Conservation (phyloP, 1,140 invertebrate species). For the Lysiphlebus fabarum region DNA sequence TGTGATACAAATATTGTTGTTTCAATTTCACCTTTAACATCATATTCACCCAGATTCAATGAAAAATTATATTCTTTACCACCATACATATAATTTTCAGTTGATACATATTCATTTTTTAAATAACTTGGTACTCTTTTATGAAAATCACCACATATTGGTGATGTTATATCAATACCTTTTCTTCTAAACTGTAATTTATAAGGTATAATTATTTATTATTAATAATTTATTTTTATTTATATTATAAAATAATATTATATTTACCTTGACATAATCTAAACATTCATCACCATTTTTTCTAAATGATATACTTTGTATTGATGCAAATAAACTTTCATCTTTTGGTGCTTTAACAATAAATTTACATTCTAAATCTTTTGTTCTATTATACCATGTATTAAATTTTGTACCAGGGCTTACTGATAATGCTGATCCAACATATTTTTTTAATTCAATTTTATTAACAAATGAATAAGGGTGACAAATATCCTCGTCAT, state of each 20-base stretch:
- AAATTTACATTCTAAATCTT: slow-evolving; percentile 36
- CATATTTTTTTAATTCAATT: too few relatives aligned
- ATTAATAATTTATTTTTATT: too few relatives aligned
- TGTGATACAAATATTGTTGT: slow-evolving; percentile 45
- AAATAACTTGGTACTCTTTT: slow-evolving; percentile 13
- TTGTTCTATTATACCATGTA: slow-evolving; percentile 24
- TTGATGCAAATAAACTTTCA: slow-evolving; percentile 38
- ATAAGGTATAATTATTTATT: too few relatives aligned
- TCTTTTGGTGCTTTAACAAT: slow-evolving; percentile 30
- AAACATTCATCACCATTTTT: slow-evolving; percentile 34
- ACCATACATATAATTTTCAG: slow-evolving; percentile 11
- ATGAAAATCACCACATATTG: slow-evolving; percentile 38
- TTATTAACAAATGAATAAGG: background rate
- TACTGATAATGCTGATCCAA: too few relatives aligned
- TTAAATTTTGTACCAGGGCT: slow-evolving; percentile 25
- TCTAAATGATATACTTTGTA: slow-evolving; percentile 43
- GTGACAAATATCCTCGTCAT: slow-evolving; percentile 2
- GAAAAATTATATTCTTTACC: slow-evolving; percentile 1
- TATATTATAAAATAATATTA: too few relatives aligned
- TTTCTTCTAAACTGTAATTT: slow-evolving; percentile 31
- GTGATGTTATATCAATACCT: slow-evolving; percentile 26
- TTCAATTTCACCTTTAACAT: slow-evolving; percentile 32
- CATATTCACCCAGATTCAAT: slow-evolving; percentile 24
- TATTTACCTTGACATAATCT: slow-evolving; percentile 38
- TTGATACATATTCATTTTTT: background rate